Percentiles rank a stretch among this genome's conserved stretches.
phyloP scores from a whole-genome alignment of 2,797 vertebrate genomes.

The Poeciliopsis turneri region DNA sequence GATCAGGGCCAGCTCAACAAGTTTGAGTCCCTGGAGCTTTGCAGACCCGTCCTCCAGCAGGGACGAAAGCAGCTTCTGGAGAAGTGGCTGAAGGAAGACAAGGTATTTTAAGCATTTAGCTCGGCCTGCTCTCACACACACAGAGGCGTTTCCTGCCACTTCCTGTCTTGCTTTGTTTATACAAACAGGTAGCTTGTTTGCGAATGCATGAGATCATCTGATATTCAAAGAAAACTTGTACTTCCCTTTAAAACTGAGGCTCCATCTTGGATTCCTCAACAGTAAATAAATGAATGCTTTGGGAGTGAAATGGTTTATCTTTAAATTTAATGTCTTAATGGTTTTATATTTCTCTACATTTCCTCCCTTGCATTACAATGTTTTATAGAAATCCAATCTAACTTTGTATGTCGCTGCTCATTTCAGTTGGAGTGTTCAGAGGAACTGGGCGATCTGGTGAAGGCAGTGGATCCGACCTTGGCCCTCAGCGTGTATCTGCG shows the following conservation, averaged over 20 bases:
- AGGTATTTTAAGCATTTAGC: conserved; percentile 78
- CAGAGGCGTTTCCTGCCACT: conserved; percentile 28
- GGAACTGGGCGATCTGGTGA: conserved; percentile 96
- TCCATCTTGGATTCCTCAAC: conserved; percentile 2
- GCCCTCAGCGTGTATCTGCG: conserved; percentile 97
- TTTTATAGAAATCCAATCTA: background rate
- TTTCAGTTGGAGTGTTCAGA: conserved; percentile 96
- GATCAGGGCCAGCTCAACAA: conserved; percentile 99
- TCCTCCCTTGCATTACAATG: background rate
- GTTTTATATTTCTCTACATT: background rate
- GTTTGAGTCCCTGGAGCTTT: conserved; percentile 97
- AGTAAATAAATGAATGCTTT: background rate
- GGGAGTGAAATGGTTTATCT: background rate
- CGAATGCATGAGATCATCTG: conserved; percentile 50
- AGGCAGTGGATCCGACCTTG: conserved; percentile 96
- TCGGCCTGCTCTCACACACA: conserved; percentile 28
- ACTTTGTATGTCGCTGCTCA: conserved; percentile 1
- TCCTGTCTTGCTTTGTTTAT: conserved; percentile 65
- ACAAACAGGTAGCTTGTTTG: conserved; percentile 34
- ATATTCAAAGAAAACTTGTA: conserved; percentile 48
- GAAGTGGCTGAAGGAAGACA: conserved; percentile 99
- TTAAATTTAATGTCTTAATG: background rate
- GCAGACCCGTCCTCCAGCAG: conserved; percentile 97
- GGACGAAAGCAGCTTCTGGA: conserved; percentile 98
- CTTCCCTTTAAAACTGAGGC: conserved; percentile 13